Conservation (phyloP, 53 echinoderm and acorn worm species). For the Hippasteria phrygiana region DNA sequence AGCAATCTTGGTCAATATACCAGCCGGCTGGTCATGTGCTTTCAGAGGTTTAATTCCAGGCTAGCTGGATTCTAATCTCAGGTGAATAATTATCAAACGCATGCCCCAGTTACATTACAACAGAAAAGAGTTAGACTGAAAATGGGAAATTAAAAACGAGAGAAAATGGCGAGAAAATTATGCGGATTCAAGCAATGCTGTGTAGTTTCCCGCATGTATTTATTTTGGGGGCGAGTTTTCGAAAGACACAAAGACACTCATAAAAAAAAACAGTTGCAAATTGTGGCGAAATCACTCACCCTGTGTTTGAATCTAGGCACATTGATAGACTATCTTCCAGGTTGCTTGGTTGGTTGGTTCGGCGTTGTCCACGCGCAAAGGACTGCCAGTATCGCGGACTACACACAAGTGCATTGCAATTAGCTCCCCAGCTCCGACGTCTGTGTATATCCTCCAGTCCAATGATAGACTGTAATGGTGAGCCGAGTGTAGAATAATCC, state of each 20-base stretch:
- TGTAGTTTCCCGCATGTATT: no score
- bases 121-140: no score
- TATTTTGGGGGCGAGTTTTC: no score
- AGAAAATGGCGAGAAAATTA: no score
- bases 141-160: no score
- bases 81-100: no score
- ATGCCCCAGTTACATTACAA: no score
- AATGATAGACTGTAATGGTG: conserved; percentile 22
- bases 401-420: background rate
- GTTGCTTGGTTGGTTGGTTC: background rate
- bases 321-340: background rate
- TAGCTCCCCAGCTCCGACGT: conserved; percentile 3
- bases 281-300: conserved; percentile 4
- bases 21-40: background rate
- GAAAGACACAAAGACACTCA: no score
- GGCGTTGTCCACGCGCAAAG: background rate
- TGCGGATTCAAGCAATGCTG: no score
- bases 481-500: conserved; percentile 29
- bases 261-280: no score
- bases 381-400: background rate
- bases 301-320: background rate
- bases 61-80: background rate
- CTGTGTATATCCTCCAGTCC: conserved; percentile 21
- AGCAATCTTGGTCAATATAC: conserved; percentile 45
- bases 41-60: background rate